phyloP scores from a whole-genome alignment of 30 jellyfish, hydroid and myxozoan genomes.

The Pelagia noctiluca region DNA sequence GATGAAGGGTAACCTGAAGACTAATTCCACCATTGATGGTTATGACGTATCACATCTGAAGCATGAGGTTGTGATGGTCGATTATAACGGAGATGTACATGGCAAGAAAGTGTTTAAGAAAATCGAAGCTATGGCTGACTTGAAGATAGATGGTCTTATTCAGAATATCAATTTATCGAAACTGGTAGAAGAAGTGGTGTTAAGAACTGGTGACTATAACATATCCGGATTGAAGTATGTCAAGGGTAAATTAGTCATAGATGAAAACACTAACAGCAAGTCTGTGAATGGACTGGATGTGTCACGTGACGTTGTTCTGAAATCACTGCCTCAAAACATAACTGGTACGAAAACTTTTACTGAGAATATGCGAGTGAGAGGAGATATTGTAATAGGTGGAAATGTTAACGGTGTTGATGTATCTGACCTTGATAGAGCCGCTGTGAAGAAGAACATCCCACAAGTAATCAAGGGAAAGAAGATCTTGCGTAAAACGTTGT shows the following conservation, averaged over 20 bases:
- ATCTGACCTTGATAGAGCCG: conserved; percentile 20
- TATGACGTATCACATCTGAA: conserved; percentile 58
- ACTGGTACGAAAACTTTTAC: conserved; percentile 35
- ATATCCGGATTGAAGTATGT: conserved; percentile 35
- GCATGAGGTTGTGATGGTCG: background rate
- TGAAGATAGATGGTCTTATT: conserved; percentile 20
- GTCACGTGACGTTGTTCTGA: conserved; percentile 54
- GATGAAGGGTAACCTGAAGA: conserved; percentile 15
- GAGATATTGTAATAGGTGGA: conserved; percentile 21
- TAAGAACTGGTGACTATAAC: conserved; percentile 15
- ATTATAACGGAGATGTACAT: conserved; percentile 10
- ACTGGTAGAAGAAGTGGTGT: conserved; percentile 31
- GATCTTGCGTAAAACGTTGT: background rate
- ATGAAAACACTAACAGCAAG: background rate
- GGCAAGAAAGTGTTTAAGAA: conserved; percentile 16
- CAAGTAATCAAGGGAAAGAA: conserved; percentile 68
- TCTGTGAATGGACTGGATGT: conserved; percentile 40
- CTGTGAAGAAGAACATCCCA: conserved; percentile 39
- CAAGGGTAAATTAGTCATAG: conserved; percentile 28
- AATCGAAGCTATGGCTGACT: background rate
- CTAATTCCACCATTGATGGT: conserved; percentile 63
- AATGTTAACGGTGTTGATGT: conserved; percentile 52
- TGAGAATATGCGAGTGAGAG: conserved; percentile 13
- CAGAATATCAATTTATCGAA: conserved; percentile 29
- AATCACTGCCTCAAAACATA: conserved; percentile 36